Evolutionary conservation across 2,113 vertebrate genomes (phyloP), one percentile per base, ranked within the genome.

Genomic region (Engystomops pustulosus): DNA sequence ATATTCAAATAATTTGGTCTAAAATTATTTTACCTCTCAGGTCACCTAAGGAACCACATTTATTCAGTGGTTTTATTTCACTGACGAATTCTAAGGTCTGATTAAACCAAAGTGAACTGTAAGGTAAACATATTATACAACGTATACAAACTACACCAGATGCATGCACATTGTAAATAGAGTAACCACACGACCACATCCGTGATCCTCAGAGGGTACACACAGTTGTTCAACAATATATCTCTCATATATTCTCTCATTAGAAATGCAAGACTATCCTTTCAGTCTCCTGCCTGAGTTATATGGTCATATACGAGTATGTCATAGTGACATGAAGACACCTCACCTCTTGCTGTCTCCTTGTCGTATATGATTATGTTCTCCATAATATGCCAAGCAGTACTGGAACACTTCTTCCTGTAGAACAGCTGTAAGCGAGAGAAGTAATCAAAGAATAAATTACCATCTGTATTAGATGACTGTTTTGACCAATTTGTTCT

Each of bases 291-390:
- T 70, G 67, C 8, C 67, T 41, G 34, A 41, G 4, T 41, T 20
- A 12, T 70, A 4, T n/a, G n/a, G n/a, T n/a, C n/a, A n/a, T n/a
- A n/a, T n/a, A n/a, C n/a, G n/a, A n/a, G n/a, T n/a, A n/a, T 70
- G 20, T 41, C 36, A 41, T 38, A 41, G 18, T 38, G 36, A 70
- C 11, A 70, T 14, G 41, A 23, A 70, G 67, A 70, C 34, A 41
- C 67, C 6, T 27, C 36, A 70, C 34, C 14, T 70, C 18, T n/a
- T 41, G 67, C 23, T 70, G 36, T 41, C 67, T 70, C 38, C 8
- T 11, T 70, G 67, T n/a, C 67, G n/a, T 36, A 70, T 70, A 20
- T 70, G 67, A n/a, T 70, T 70, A 70, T 70, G 20, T 41, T 5
- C 20, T 23, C 8, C 23, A 70, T 38, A 23, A 20, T 41, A 41